Conservation (phyloP, 2,888 invertebrate genomes). For the Conchocele bisecta region DNA sequence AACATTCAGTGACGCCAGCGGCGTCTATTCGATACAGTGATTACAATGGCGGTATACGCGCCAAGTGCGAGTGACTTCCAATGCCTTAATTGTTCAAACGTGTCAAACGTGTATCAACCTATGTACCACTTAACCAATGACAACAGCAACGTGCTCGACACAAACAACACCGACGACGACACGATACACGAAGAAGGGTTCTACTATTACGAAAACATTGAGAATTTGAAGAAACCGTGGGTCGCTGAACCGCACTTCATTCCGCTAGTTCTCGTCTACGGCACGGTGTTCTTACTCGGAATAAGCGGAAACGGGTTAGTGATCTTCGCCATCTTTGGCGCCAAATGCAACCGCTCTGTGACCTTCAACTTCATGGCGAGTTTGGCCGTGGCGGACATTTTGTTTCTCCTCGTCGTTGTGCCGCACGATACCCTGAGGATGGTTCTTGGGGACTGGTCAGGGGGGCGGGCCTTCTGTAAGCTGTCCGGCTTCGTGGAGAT, state of each 20-base stretch:
- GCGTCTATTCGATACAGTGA: too few species aligned
- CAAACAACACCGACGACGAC: too few species aligned
- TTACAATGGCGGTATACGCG: too few species aligned
- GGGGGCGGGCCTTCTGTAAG: slow-evolving; percentile 83
- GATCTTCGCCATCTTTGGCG: slow-evolving; percentile 83
- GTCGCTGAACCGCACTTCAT: slow-evolving; percentile 70
- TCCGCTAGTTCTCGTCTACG: slow-evolving; percentile 73
- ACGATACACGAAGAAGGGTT: too few species aligned
- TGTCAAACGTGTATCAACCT: too few species aligned
- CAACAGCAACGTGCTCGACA: too few species aligned
- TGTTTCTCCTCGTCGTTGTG: slow-evolving; percentile 83
- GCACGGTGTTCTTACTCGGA: slow-evolving; percentile 81
- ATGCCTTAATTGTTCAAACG: too few species aligned
- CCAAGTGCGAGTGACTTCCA: too few species aligned
- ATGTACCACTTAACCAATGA: too few species aligned
- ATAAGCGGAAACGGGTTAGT: slow-evolving; percentile 83
- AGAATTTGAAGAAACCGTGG: slow-evolving; percentile 62
- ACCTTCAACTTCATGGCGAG: slow-evolving; percentile 81
- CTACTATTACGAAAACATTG: slow-evolving; percentile 53
- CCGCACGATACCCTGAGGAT: slow-evolving; percentile 83
- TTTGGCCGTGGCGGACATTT: slow-evolving; percentile 83
- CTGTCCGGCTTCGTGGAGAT: slow-evolving; percentile 83
- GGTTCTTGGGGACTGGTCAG: slow-evolving; percentile 83
- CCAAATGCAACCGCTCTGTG: slow-evolving; percentile 79
- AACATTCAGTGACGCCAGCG: too few species aligned